Evolutionary conservation across 2,113 vertebrate genomes (phyloP).

Genomic region (Deroptyus accipitrinus): DNA sequence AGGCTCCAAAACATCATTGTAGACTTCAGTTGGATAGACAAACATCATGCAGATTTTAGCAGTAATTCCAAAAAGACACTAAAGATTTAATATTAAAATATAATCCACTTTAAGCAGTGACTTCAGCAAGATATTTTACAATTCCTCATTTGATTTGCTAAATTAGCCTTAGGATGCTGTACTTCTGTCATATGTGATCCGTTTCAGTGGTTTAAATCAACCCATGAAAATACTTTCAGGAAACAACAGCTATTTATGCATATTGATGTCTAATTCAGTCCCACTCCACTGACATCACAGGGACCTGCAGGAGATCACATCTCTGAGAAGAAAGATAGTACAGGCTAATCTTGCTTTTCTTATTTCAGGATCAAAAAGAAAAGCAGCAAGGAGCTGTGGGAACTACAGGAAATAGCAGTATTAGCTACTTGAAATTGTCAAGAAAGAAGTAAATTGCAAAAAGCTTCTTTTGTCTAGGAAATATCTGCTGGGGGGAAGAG

Average conservation of each 20-base stretch:
- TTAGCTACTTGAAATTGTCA: constrained; percentile 21
- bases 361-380: constrained; percentile 30
- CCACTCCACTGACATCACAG: neutral
- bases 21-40: neutral
- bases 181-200: neutral
- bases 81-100: neutral
- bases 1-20: neutral
- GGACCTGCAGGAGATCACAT: constrained; percentile 7
- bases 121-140: neutral
- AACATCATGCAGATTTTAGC: neutral
- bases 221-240: neutral
- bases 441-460: constrained; percentile 25
- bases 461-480: constrained; percentile 18
- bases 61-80: neutral
- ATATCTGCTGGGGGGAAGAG: neutral
- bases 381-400: constrained; percentile 20
- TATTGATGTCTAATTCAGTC: neutral
- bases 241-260: constrained; percentile 21
- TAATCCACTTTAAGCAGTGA: neutral
- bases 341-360: neutral
- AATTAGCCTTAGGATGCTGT: neutral
- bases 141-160: neutral
- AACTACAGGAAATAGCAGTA: constrained; percentile 29
- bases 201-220: neutral
- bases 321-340: neutral